Conservation (phyloP, 2,797 vertebrate genomes). For the Lepilemur septentrionalis region DNA sequence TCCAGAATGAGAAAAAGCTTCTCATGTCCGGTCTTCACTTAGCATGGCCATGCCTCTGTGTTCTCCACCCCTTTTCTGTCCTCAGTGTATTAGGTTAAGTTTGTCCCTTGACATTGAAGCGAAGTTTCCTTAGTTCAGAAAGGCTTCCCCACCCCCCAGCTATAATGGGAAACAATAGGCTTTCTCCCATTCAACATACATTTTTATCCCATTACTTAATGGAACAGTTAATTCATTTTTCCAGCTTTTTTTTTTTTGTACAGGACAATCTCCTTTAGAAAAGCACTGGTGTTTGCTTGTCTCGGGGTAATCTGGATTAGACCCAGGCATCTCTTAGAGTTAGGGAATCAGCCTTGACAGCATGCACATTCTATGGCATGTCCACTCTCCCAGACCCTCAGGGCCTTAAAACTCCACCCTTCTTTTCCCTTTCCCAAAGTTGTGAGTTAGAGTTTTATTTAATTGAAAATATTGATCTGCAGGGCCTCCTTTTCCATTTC, state of each 20-base stretch:
- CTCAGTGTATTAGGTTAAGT: neutral
- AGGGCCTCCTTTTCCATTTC: neutral
- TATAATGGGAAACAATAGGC: neutral
- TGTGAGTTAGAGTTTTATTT: neutral
- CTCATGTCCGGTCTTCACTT: neutral
- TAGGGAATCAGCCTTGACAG: neutral
- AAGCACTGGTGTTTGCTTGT: neutral
- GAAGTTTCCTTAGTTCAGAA: neutral
- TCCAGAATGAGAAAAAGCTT: neutral
- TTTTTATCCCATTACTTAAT: conserved; percentile 43
- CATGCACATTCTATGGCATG: neutral
- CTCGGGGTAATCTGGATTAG: neutral
- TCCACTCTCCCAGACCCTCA: neutral
- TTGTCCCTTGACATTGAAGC: neutral
- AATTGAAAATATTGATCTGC: neutral
- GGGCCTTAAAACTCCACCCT: neutral
- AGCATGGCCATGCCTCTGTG: neutral
- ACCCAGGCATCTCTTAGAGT: neutral
- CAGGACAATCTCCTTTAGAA: neutral
- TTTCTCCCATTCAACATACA: neutral
- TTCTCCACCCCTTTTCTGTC: neutral
- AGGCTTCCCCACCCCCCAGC: neutral
- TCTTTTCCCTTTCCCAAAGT: neutral
- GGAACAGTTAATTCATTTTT: neutral
- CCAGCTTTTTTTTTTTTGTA: neutral